Evolutionary conservation across 2,797 vertebrate genomes (phyloP).

Genomic region (Crocodylus rhombifer): DNA sequence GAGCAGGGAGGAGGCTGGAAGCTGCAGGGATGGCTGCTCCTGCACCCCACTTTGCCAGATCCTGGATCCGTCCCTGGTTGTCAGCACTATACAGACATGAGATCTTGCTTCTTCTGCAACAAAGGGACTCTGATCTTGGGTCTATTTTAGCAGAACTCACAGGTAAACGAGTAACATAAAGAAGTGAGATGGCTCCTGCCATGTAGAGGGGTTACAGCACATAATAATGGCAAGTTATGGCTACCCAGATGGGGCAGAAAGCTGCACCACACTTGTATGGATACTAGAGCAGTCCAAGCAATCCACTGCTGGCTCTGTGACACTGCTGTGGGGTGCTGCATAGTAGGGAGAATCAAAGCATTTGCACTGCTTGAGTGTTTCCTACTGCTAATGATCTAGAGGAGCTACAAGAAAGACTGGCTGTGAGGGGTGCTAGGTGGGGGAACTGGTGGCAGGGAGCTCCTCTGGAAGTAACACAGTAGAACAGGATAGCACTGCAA

Average conservation of each 20-base stretch:
- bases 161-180: too few relatives aligned
- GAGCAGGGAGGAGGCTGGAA: too few relatives aligned
- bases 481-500: slow-evolving; percentile 37
- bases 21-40: too few relatives aligned
- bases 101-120: background rate
- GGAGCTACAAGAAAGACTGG: slow-evolving; percentile 2
- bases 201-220: background rate
- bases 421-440: slow-evolving; percentile 6
- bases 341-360: background rate
- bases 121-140: background rate
- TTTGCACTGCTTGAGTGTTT: slow-evolving; percentile 46
- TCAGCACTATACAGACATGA: background rate
- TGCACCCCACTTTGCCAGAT: too few relatives aligned
- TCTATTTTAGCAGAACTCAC: background rate
- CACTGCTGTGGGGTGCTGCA: slow-evolving; percentile 36
- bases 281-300: background rate
- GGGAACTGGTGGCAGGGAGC: slow-evolving; percentile 29
- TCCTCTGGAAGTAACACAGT: background rate
- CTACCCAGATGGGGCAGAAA: background rate
- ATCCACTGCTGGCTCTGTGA: background rate
- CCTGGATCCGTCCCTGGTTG: background rate
- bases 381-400: slow-evolving; percentile 8
- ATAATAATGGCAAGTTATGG: background rate
- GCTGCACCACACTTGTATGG: background rate
- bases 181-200: background rate